These are phyloP conservation scores for Magallana ariakensis DNA, from an alignment of 1,140 invertebrate genomes.

Conservation along the genomic window DNA sequence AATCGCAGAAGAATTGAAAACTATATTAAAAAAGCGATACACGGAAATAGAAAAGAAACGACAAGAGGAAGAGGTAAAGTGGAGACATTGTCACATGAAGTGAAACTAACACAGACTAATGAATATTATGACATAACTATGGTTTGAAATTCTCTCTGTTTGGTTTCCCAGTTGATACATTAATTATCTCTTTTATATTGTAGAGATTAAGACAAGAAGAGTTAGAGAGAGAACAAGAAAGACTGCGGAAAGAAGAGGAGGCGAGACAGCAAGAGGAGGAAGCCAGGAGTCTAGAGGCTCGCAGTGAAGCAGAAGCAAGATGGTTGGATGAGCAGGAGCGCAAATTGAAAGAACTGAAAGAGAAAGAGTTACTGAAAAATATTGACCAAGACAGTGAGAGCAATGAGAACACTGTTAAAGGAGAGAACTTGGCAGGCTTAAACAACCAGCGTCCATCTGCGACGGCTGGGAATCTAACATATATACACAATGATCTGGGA, in stretches of 20 bases:
- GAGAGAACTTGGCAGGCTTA: slow-evolving; percentile 44
- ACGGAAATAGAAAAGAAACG: slow-evolving; percentile 86
- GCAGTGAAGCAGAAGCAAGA: slow-evolving; percentile 65
- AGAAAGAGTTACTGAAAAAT: slow-evolving; percentile 64
- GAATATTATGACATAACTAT: not conserved
- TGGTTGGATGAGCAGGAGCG: slow-evolving; percentile 70
- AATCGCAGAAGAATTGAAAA: slow-evolving; percentile 91
- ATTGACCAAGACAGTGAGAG: slow-evolving; percentile 55
- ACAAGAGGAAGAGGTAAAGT: slow-evolving; percentile 82
- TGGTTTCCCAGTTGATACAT: too few relatives aligned
- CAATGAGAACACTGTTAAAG: slow-evolving; percentile 45
- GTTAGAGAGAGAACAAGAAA: slow-evolving; percentile 67
- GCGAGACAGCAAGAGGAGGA: slow-evolving; percentile 78
- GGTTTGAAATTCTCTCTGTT: not conserved
- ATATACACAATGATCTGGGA: slow-evolving; percentile 64
- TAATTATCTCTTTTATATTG: slow-evolving; percentile 38
- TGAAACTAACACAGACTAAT: not conserved
- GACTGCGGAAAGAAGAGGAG: slow-evolving; percentile 62
- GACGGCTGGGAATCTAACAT: slow-evolving; percentile 59
- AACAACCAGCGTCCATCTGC: slow-evolving; percentile 65
- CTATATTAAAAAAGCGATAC: slow-evolving; percentile 88
- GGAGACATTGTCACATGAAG: not conserved
- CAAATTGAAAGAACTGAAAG: slow-evolving; percentile 65
- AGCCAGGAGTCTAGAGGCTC: slow-evolving; percentile 64
- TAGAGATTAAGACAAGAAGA: slow-evolving; percentile 67